A percentile compares a stretch with the other conserved stretches of the same genome.
These are phyloP conservation scores for Suncus etruscus DNA, from an alignment of 2,113 vertebrate genomes.

Conservation along the genomic window DNA sequence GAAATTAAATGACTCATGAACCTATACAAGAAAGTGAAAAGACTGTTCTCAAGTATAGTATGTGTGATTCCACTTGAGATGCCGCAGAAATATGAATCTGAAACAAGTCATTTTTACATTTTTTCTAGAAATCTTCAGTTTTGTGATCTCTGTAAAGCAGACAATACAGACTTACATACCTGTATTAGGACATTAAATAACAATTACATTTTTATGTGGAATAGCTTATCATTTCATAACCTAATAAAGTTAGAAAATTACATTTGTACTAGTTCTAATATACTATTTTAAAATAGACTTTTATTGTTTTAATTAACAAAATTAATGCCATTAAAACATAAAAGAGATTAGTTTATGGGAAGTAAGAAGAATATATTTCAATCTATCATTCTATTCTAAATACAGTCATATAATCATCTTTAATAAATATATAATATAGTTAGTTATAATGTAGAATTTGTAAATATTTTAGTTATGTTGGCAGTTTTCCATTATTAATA, in stretches of 20 bases:
- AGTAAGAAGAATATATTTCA: too few species aligned
- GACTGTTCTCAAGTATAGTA: constrained; percentile 13
- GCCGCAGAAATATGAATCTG: constrained; percentile 54
- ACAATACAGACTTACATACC: background rate
- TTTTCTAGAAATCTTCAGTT: constrained; percentile 32
- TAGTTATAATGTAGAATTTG: too few species aligned
- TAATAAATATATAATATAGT: too few species aligned
- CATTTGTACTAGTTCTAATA: background rate
- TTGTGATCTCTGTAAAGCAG: constrained; percentile 24
- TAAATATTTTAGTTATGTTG: too few species aligned
- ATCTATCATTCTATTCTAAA: too few species aligned
- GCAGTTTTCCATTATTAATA: background rate
- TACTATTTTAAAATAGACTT: background rate
- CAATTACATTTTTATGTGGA: background rate
- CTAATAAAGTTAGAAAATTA: background rate
- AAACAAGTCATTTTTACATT: constrained; percentile 40
- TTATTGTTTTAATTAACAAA: constrained; percentile 7
- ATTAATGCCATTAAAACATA: background rate
- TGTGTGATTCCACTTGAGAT: constrained; percentile 24
- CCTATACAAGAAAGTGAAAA: constrained; percentile 26
- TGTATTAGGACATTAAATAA: constrained; percentile 35
- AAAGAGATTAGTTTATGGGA: too few species aligned
- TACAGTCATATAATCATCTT: too few species aligned
- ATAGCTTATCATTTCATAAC: background rate
- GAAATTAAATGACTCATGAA: constrained; percentile 60